Base-by-base conservation (phyloP, 2,888 invertebrate species). In the Agonum fuliginosum region DNA sequence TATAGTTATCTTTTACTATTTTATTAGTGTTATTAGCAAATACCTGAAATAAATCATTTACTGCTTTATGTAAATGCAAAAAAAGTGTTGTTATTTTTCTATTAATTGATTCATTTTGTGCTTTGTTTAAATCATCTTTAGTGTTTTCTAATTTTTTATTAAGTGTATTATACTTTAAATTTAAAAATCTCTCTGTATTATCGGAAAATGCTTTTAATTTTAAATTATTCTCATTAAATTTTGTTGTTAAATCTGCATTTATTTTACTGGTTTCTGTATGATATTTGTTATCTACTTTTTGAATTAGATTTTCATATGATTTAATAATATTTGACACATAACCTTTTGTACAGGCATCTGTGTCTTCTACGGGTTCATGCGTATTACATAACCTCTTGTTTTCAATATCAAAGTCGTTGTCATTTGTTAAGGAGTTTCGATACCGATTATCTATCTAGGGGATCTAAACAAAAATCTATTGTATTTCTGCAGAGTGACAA, bases 371-470 rank as follows among this genome's bases (percentile, higher is more conserved):
- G 17, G 62, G 62, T 14, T 62, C 17, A 3, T 2, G 8, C 17
- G 34, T 17, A 17, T 62, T 62, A 10, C 27, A 27, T 62, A 62
- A 30, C 17, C 30, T 27, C 17, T 27, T 62, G 12, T 62, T 62
- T 62, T 62, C 1, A 27, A 62, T 62, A 62, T 62, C 62, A 34
- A 3, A 62, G 8, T 62, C 17, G 14, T 6, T 6, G 6, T 30
- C 34, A 14, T 30, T 30, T 14, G 62, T 62, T 62, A n/a, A n/a
- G n/a, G n/a, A n/a, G n/a, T n/a, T n/a, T n/a, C n/a, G n/a, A n/a
- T n/a, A n/a, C n/a, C n/a, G n/a, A n/a, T n/a, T n/a, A n/a, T n/a
- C n/a, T n/a, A n/a, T n/a, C n/a, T n/a, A n/a, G n/a, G n/a, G n/a
- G n/a, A n/a, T n/a, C n/a, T n/a, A n/a, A n/a, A n/a, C n/a, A n/a